Conservation (phyloP, 2,888 invertebrate genomes). For the Sipha maydis region DNA sequence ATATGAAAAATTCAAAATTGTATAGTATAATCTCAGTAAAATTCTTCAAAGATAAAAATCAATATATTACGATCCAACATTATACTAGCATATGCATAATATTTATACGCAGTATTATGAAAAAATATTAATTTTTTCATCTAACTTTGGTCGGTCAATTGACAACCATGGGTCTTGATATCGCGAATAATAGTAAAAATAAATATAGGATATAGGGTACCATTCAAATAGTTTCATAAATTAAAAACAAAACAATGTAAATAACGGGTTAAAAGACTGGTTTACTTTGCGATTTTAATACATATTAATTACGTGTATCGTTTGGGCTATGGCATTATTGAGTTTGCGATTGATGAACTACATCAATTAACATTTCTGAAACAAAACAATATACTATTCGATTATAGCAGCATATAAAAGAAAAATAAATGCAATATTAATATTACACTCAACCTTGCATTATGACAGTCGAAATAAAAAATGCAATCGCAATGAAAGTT, state of each 20-base stretch:
- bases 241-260: neutral
- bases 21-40: no score
- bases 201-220: neutral
- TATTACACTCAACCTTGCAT: neutral
- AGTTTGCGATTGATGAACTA: neutral
- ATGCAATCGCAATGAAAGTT: neutral
- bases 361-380: neutral
- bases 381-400: neutral
- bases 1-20: no score
- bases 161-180: neutral
- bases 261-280: neutral
- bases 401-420: neutral
- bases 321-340: conserved; percentile 8
- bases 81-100: no score
- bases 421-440: neutral
- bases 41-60: no score
- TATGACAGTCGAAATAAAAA: neutral
- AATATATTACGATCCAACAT: no score
- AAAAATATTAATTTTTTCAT: no score
- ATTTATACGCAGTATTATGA: no score
- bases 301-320: neutral
- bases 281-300: neutral
- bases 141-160: neutral
- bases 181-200: neutral
- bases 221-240: neutral